Evolutionary conservation across 2,797 vertebrate genomes (phyloP).

Genomic region (Graptemys geographica): DNA sequence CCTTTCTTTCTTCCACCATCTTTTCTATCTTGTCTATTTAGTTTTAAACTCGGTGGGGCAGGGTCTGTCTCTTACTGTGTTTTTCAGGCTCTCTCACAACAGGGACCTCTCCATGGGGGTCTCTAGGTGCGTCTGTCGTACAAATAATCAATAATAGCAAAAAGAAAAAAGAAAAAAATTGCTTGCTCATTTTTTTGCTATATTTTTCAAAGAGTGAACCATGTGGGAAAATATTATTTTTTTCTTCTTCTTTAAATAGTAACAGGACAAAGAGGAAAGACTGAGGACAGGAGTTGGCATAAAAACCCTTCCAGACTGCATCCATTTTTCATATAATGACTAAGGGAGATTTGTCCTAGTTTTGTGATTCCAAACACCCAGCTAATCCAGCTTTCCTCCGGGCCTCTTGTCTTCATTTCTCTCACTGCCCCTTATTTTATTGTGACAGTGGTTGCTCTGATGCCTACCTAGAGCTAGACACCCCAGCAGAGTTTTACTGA

Average conservation of each 20-base stretch:
- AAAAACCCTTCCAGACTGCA: not conserved
- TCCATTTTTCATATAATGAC: too few species aligned
- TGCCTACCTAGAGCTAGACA: too few species aligned
- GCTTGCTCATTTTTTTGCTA: not conserved
- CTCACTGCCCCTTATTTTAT: not conserved
- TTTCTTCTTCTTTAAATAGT: not conserved
- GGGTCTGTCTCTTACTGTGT: not conserved
- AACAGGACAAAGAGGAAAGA: not conserved
- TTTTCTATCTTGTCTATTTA: not conserved
- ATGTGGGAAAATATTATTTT: not conserved
- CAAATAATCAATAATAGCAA: not conserved
- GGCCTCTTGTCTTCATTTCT: not conserved
- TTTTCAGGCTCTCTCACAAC: not conserved
- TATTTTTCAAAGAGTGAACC: not conserved
- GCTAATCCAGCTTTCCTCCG: not conserved
- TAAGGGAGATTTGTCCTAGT: not conserved
- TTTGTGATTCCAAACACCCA: not conserved
- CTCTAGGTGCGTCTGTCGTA: not conserved
- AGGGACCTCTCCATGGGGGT: not conserved
- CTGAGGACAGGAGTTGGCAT: not conserved
- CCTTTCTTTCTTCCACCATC: fast-evolving
- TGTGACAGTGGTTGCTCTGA: too few species aligned
- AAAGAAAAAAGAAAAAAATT: not conserved
- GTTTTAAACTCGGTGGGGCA: not conserved
- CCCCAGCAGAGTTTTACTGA: too few species aligned